Conservation (phyloP, 2,888 invertebrate species). For the Stenotaenia linearis region DNA sequence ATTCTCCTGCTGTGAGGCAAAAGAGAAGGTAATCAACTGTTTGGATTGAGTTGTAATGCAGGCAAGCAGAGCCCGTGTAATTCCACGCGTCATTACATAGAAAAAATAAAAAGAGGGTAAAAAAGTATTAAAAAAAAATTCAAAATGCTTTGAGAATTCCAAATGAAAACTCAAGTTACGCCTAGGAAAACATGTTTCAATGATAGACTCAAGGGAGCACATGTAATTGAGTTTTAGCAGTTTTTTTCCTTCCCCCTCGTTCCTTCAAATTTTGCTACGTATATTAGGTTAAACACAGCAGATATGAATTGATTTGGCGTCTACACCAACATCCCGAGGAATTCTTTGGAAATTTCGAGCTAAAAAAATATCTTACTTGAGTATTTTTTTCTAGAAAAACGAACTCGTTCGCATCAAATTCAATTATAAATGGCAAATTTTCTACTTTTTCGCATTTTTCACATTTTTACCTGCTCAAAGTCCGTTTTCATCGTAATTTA, state of each 20-base stretch:
- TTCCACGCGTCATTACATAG: constrained; percentile 23
- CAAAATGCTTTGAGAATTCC: constrained; percentile 23
- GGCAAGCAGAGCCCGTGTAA: constrained; percentile 21
- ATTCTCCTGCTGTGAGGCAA: constrained; percentile 17
- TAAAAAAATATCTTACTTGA: neutral
- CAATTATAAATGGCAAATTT: neutral
- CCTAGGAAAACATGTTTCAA: constrained; percentile 26
- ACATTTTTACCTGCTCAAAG: neutral
- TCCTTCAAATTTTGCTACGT: neutral
- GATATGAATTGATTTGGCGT: constrained; percentile 20
- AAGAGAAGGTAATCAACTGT: constrained; percentile 26
- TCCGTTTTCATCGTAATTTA: no score
- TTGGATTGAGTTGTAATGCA: constrained; percentile 23
- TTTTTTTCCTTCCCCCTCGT: neutral
- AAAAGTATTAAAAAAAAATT: neutral
- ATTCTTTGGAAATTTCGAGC: neutral
- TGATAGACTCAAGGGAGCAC: constrained; percentile 26
- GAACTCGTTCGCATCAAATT: no score
- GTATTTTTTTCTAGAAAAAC: neutral
- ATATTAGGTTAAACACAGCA: constrained; percentile 23
- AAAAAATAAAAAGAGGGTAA: neutral
- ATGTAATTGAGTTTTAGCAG: constrained; percentile 26
- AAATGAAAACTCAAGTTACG: constrained; percentile 26
- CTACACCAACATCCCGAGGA: constrained; percentile 16
- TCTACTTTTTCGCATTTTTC: neutral